Conservation (phyloP, 2,797 vertebrate genomes). For the Acanthiza pusilla region DNA sequence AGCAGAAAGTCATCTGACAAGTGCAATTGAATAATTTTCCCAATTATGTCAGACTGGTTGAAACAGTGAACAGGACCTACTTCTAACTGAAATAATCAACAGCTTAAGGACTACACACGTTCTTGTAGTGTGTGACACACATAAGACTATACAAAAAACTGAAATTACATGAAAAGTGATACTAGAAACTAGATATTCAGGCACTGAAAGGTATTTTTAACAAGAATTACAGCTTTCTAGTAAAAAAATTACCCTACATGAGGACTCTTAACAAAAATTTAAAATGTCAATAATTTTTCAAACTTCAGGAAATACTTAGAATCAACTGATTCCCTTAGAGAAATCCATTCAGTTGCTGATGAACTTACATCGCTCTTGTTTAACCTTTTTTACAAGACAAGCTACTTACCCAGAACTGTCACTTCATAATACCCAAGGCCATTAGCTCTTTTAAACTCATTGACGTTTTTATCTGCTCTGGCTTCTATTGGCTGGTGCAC, state of each 20-base stretch:
- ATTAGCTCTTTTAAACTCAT: slow-evolving; percentile 49
- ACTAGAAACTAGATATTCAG: neutral
- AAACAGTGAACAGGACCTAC: neutral
- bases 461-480: slow-evolving; percentile 6
- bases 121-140: neutral
- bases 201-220: neutral
- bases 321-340: neutral
- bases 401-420: slow-evolving; percentile 83
- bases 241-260: neutral
- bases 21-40: neutral
- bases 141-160: neutral
- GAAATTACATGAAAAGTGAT: neutral
- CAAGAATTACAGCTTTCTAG: neutral
- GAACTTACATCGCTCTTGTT: neutral
- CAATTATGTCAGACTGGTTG: neutral
- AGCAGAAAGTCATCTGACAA: neutral
- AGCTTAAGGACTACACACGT: neutral
- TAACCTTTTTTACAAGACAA: neutral
- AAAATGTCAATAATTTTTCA: neutral
- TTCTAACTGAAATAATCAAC: neutral
- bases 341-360: neutral
- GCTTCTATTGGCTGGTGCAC: slow-evolving; percentile 68
- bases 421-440: slow-evolving; percentile 81
- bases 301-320: neutral
- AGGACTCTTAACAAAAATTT: neutral